Conservation (phyloP, 2,888 invertebrate genomes). For the Rotaria macrura region DNA sequence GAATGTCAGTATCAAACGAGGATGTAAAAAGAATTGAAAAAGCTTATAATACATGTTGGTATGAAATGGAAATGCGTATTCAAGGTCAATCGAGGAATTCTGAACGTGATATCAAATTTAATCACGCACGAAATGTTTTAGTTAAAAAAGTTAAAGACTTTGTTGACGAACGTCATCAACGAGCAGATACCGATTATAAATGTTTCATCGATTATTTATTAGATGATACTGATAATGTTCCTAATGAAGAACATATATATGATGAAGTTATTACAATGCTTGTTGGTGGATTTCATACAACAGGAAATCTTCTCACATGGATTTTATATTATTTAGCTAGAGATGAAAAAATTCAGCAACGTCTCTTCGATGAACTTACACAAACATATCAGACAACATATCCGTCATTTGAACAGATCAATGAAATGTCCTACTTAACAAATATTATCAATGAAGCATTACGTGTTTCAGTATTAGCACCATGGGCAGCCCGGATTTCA, state of each 20-base stretch:
- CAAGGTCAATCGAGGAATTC: background rate
- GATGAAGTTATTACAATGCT: slow-evolving; percentile 39
- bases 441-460: slow-evolving; percentile 49
- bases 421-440: slow-evolving; percentile 38
- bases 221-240: slow-evolving; percentile 9
- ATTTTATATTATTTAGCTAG: slow-evolving; percentile 46
- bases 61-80: background rate
- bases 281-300: slow-evolving; percentile 45
- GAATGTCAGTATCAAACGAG: background rate
- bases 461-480: slow-evolving; percentile 44
- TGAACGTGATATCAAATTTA: background rate
- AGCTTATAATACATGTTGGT: background rate
- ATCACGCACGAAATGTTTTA: background rate
- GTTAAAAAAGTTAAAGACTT: background rate
- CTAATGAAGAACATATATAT: slow-evolving; percentile 35
- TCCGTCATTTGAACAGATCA: slow-evolving; percentile 1
- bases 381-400: slow-evolving; percentile 37
- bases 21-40: background rate
- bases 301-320: slow-evolving; percentile 46
- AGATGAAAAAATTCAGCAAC: slow-evolving; percentile 44
- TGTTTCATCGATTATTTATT: slow-evolving; percentile 36
- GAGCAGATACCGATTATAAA: background rate
- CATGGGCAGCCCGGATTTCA: slow-evolving; percentile 45
- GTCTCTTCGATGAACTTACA: slow-evolving; percentile 41
- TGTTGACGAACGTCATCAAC: background rate